Evolutionary conservation across 92 coral and sea anemone species (phyloP).

Genomic region (Porites evermanni): DNA sequence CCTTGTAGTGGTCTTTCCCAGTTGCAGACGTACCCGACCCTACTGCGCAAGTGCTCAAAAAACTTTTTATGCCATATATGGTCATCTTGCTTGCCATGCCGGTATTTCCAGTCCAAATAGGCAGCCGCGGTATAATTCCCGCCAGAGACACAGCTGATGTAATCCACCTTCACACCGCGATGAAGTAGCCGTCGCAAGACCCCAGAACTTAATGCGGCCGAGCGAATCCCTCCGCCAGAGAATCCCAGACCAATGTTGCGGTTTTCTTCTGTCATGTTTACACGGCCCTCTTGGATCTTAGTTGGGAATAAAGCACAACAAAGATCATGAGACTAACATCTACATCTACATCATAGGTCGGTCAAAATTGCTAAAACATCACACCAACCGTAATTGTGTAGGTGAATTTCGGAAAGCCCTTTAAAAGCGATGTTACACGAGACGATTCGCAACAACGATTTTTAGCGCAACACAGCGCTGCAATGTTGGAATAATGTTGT

Average conservation of each 20-base stretch:
- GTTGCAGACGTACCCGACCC: slow-evolving; percentile 78
- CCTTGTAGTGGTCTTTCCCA: slow-evolving; percentile 73
- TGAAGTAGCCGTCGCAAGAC: slow-evolving; percentile 87
- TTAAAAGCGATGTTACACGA: no score
- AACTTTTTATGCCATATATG: slow-evolving; percentile 81
- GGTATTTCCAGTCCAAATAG: slow-evolving; percentile 85
- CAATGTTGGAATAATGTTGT: no score
- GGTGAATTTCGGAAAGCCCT: no score
- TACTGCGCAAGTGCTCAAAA: slow-evolving; percentile 82
- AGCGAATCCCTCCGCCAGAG: slow-evolving; percentile 92
- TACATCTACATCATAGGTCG: no score
- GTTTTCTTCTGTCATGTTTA: slow-evolving; percentile 35
- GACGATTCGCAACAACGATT: no score
- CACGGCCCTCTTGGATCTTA: background rate
- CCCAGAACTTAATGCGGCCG: slow-evolving; percentile 90
- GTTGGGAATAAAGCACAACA: background rate
- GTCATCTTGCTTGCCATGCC: slow-evolving; percentile 61
- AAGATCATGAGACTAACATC: no score
- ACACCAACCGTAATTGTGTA: no score
- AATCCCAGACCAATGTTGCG: slow-evolving; percentile 69
- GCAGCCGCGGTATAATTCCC: slow-evolving; percentile 88
- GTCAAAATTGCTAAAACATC: no score
- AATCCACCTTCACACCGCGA: slow-evolving; percentile 71
- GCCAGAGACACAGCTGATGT: slow-evolving; percentile 87
- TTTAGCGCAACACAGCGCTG: no score